Percentiles rank a stretch among this genome's conserved stretches.
These are phyloP conservation scores for Escarpia spicata DNA, from an alignment of 2,888 invertebrate species.

Conservation along the genomic window DNA sequence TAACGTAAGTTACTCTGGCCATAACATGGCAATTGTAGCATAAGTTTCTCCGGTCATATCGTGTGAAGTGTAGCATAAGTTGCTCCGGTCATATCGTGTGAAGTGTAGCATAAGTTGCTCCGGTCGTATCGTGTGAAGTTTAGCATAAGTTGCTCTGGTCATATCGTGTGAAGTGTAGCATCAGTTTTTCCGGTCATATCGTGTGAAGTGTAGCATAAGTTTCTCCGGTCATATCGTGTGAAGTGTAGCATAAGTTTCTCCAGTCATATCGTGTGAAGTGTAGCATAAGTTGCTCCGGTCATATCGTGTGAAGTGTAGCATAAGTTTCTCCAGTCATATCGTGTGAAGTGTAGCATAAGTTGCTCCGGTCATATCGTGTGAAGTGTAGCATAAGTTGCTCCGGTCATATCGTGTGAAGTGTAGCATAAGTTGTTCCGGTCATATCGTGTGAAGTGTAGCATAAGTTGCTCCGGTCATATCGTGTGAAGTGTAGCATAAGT, in stretches of 20 bases:
- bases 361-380: not conserved
- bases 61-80: too few species aligned
- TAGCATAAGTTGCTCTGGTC: too few species aligned
- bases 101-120: not conserved
- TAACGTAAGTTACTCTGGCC: too few species aligned
- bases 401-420: not conserved
- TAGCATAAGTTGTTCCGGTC: not conserved
- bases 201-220: too few species aligned
- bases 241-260: not conserved
- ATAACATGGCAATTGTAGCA: not conserved
- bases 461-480: slow-evolving; percentile 14
- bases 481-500: not conserved
- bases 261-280: not conserved
- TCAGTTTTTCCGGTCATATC: too few species aligned
- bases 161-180: not conserved
- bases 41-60: too few species aligned
- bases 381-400: too few species aligned
- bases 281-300: too few species aligned
- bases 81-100: not conserved
- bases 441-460: too few species aligned
- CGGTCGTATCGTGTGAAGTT: not conserved
- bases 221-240: not conserved
- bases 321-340: slow-evolving; percentile 8
- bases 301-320: too few species aligned
- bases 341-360: not conserved